These are phyloP conservation scores for Hesperophylax magnus DNA, from an alignment of 1,140 invertebrate species.

Conservation along the genomic window DNA sequence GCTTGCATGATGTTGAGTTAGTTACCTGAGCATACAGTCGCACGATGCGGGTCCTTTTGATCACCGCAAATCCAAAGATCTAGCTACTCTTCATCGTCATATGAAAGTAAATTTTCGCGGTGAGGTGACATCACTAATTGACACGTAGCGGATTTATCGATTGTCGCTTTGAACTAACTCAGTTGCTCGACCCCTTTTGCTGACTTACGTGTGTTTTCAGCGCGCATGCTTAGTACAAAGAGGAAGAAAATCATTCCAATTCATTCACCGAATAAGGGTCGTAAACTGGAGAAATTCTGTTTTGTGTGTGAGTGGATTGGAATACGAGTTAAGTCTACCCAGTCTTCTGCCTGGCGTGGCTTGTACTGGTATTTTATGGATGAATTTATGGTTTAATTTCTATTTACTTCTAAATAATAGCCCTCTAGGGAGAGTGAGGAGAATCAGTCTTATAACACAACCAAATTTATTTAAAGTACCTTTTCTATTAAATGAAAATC, in stretches of 20 bases:
- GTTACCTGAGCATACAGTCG: constrained; percentile 17
- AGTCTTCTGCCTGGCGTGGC: neutral
- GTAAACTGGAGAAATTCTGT: constrained; percentile 48
- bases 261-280: constrained; percentile 47
- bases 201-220: constrained; percentile 36
- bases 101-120: constrained; percentile 50
- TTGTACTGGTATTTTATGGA: constrained; percentile 36
- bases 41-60: constrained; percentile 12
- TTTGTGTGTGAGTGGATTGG: constrained; percentile 38
- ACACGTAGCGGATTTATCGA: constrained; percentile 55
- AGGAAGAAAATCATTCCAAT: constrained; percentile 45
- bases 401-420: constrained; percentile 25
- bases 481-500: neutral
- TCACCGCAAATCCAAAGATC: neutral
- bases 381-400: constrained; percentile 49
- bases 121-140: constrained; percentile 50
- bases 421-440: neutral
- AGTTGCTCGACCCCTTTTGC: constrained; percentile 15
- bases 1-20: constrained; percentile 1
- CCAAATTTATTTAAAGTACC: constrained; percentile 4
- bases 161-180: constrained; percentile 45
- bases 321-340: constrained; percentile 7
- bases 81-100: neutral
- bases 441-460: neutral
- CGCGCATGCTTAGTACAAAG: neutral